Evolutionary conservation across 2,797 vertebrate species (phyloP).

Genomic region (Taenioides sp.): DNA sequence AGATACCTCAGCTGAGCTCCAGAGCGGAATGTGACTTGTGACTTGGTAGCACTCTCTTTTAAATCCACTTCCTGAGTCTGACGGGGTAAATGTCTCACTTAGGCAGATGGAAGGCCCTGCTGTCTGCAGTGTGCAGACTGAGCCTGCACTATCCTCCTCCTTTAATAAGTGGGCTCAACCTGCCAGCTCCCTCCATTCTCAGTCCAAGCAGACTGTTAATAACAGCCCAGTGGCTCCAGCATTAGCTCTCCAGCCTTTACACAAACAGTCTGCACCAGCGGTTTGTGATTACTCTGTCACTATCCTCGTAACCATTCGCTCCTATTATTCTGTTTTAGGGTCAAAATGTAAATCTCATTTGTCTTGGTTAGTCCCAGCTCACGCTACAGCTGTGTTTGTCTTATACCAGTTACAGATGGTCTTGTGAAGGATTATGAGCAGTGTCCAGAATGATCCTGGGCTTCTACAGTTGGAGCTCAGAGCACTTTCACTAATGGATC

Average conservation of each 20-base stretch:
- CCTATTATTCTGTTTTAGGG: background rate
- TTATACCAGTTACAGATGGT: constrained; percentile 24
- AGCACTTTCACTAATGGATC: constrained; percentile 60
- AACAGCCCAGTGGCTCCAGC: constrained; percentile 56
- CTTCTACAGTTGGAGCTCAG: constrained; percentile 38
- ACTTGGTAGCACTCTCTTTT: constrained; percentile 37
- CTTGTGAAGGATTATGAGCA: constrained; percentile 22
- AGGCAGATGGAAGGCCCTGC: constrained; percentile 52
- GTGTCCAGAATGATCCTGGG: constrained; percentile 40
- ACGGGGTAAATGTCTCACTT: constrained; percentile 46
- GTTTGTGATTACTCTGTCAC: constrained; percentile 42
- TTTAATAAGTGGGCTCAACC: constrained; percentile 61
- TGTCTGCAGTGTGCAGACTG: constrained; percentile 50
- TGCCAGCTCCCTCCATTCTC: constrained; percentile 57
- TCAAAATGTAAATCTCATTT: background rate
- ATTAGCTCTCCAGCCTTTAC: constrained; percentile 30
- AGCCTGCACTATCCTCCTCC: constrained; percentile 47
- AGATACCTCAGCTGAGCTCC: constrained; percentile 31
- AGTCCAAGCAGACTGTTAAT: constrained; percentile 65
- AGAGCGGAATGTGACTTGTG: constrained; percentile 47
- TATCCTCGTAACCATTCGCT: background rate
- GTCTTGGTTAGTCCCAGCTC: constrained; percentile 2
- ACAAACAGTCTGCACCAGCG: constrained; percentile 40
- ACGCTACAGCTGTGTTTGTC: constrained; percentile 8
- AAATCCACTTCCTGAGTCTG: constrained; percentile 44